Conservation (phyloP, 2,888 invertebrate genomes). For the Ellobium chinense region DNA sequence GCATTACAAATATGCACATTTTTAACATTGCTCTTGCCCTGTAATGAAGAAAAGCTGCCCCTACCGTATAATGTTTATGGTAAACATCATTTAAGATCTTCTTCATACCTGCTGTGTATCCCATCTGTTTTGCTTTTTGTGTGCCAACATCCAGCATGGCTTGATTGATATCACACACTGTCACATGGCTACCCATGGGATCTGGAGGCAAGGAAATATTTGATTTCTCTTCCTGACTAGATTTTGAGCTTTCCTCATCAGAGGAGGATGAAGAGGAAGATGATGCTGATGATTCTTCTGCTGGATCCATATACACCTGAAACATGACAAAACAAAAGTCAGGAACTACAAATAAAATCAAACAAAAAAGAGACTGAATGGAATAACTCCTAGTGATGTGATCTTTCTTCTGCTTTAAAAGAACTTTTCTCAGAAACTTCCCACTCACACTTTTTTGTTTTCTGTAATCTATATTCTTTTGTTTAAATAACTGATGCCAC, state of each 20-base stretch:
- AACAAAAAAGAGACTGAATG: background rate
- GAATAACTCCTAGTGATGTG: too few species aligned
- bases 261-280: constrained; percentile 50
- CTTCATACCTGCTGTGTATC: constrained; percentile 79
- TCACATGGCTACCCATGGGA: constrained; percentile 71
- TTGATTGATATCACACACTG: constrained; percentile 90
- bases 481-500: too few species aligned
- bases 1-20: too few species aligned
- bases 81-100: too few species aligned
- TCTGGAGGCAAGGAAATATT: background rate
- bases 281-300: constrained; percentile 21
- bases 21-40: too few species aligned
- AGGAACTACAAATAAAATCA: background rate
- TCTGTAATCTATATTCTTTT: too few species aligned
- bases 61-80: too few species aligned
- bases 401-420: too few species aligned
- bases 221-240: background rate
- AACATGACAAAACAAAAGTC: background rate
- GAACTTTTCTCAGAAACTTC: too few species aligned
- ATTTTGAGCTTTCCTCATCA: constrained; percentile 20
- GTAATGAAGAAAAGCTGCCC: too few species aligned
- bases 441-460: too few species aligned
- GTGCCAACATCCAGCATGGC: constrained; percentile 96
- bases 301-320: constrained; percentile 45
- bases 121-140: constrained; percentile 84